Evolutionary conservation across 2,888 invertebrate genomes (phyloP).

Genomic region (Erynnis tages): DNA sequence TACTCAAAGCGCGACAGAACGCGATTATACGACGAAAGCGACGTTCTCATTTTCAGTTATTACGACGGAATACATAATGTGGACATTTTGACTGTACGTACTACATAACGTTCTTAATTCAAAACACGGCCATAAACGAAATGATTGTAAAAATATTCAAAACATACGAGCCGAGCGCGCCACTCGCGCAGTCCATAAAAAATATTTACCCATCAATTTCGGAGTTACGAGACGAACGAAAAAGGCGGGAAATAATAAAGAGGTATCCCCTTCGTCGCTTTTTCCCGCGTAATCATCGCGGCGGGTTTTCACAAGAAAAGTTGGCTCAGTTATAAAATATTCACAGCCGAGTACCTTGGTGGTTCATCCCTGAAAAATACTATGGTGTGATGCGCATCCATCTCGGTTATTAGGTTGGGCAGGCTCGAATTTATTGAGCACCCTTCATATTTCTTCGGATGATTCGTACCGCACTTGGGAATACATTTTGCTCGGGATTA

Average conservation of each 20-base stretch:
- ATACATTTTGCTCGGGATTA: too few species aligned
- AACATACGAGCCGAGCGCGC: slow-evolving; percentile 32
- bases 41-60: slow-evolving; percentile 16
- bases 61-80: slow-evolving; percentile 25
- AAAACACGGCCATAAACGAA: slow-evolving; percentile 23
- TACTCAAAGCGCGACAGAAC: slow-evolving; percentile 9
- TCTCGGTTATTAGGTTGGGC: slow-evolving; percentile 12
- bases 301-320: slow-evolving; percentile 30
- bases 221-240: slow-evolving; percentile 36
- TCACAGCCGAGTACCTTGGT: slow-evolving; percentile 23
- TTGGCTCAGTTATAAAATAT: slow-evolving; percentile 35
- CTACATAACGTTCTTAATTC: slow-evolving; percentile 25
- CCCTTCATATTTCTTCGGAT: too few species aligned
- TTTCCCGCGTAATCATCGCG: slow-evolving; percentile 34
- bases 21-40: slow-evolving; percentile 3
- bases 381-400: slow-evolving; percentile 13
- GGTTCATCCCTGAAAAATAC: slow-evolving; percentile 18
- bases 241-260: slow-evolving; percentile 34
- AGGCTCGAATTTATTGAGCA: neutral
- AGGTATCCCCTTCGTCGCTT: slow-evolving; percentile 34
- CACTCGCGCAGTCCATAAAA: slow-evolving; percentile 34
- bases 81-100: slow-evolving; percentile 15
- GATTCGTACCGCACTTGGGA: too few species aligned
- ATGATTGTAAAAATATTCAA: slow-evolving; percentile 32
- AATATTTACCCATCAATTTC: slow-evolving; percentile 40